Percentiles rank a stretch among this genome's conserved stretches.
phyloP scores from a whole-genome alignment of 2,797 vertebrate genomes.

The Varecia variegata region DNA sequence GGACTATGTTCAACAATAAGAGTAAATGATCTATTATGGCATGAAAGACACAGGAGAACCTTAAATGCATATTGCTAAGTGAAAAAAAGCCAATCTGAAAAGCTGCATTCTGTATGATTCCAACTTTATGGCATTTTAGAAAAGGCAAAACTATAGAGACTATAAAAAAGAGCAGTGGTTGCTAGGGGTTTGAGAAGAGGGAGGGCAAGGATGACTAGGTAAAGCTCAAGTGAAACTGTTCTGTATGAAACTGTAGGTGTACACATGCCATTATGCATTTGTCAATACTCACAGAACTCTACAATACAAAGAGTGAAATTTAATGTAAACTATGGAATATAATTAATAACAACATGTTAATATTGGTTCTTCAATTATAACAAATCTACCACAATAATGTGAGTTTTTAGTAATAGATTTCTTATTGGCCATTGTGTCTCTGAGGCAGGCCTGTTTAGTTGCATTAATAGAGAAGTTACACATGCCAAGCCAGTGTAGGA shows the following conservation, averaged over 20 bases:
- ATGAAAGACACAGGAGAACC: neutral
- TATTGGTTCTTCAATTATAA: neutral
- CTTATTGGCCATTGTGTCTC: neutral
- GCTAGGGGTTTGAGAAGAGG: neutral
- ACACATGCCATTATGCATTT: neutral
- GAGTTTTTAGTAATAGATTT: neutral
- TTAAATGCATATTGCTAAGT: neutral
- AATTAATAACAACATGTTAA: neutral
- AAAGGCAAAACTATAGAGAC: neutral
- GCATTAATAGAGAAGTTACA: neutral
- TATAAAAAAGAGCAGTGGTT: neutral
- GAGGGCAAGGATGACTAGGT: neutral
- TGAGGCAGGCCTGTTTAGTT: neutral
- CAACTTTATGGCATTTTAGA: neutral
- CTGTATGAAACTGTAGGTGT: neutral
- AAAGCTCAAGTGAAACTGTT: neutral
- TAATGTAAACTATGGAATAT: neutral
- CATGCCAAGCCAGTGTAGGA: neutral
- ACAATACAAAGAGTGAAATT: neutral
- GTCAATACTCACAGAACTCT: neutral
- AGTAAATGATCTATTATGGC: neutral
- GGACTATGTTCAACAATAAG: neutral
- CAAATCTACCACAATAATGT: neutral
- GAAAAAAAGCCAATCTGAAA: neutral
- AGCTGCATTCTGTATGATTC: neutral